Evolutionary conservation across 2,113 vertebrate genomes (phyloP).

Genomic region (Circaetus cinerascens): DNA sequence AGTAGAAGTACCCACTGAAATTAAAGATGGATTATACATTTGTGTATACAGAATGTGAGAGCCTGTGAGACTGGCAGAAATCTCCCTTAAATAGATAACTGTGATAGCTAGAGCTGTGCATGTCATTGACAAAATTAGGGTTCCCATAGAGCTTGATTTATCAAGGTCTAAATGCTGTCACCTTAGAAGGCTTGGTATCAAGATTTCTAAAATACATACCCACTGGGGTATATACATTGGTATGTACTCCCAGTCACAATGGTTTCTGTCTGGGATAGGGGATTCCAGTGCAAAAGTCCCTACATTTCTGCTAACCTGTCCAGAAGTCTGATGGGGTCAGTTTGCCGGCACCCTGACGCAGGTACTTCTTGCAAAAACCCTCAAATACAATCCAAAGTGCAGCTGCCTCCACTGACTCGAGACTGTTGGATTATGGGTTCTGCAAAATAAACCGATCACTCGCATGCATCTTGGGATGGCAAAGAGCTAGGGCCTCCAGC

Average conservation of each 20-base stretch:
- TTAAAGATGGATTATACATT: background rate
- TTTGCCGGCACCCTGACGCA: accelerated
- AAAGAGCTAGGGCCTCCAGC: background rate
- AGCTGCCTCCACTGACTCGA: background rate
- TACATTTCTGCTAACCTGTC: background rate
- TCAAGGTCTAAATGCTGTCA: background rate
- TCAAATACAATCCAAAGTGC: background rate
- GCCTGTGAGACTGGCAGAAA: background rate
- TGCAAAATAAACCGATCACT: background rate
- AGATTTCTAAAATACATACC: background rate
- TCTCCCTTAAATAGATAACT: background rate
- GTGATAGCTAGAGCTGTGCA: background rate
- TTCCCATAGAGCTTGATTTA: background rate
- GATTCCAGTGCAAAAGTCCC: background rate
- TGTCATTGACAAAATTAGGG: background rate
- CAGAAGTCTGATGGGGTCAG: accelerated
- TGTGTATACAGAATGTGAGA: background rate
- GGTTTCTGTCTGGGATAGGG: background rate
- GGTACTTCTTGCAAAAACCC: background rate
- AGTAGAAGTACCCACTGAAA: background rate
- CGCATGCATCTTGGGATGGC: background rate
- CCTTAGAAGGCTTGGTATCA: background rate
- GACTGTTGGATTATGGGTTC: background rate
- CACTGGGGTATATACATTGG: background rate
- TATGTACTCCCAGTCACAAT: background rate